These are phyloP conservation scores for Melanotaenia duboulayi DNA, from an alignment of 2,113 vertebrate genomes.

Conservation along the genomic window DNA sequence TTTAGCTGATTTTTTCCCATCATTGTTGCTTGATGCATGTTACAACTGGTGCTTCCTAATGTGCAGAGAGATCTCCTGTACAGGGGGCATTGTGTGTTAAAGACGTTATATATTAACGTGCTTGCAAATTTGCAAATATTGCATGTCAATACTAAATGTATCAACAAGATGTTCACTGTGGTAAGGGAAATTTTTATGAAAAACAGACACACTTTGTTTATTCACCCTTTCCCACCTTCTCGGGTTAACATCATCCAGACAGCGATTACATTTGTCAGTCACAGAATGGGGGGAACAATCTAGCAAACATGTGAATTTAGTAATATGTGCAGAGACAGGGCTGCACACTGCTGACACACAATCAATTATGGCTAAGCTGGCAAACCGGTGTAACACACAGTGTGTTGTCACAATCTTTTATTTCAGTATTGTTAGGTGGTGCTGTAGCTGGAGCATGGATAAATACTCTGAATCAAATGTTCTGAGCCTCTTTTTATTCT, in stretches of 20 bases:
- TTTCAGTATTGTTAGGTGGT: not conserved
- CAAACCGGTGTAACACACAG: not conserved
- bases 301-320: not conserved
- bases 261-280: constrained; percentile 8
- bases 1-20: no score
- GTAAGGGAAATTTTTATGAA: not conserved
- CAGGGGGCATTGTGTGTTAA: no score
- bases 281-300: not conserved
- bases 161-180: no score
- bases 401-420: constrained; percentile 1
- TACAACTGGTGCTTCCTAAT: no score
- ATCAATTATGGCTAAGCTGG: not conserved
- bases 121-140: no score
- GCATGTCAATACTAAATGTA: not conserved
- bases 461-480: constrained; percentile 4
- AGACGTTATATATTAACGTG: no score
- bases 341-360: no score
- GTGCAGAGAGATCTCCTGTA: no score
- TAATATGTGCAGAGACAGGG: not conserved
- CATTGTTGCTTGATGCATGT: no score
- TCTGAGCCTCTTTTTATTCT: not conserved
- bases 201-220: not conserved
- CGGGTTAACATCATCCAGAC: not conserved
- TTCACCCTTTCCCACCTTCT: not conserved
- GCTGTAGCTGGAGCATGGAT: not conserved